Evolutionary conservation across 1,140 invertebrate species (phyloP).

Genomic region (Nebria ingens): DNA sequence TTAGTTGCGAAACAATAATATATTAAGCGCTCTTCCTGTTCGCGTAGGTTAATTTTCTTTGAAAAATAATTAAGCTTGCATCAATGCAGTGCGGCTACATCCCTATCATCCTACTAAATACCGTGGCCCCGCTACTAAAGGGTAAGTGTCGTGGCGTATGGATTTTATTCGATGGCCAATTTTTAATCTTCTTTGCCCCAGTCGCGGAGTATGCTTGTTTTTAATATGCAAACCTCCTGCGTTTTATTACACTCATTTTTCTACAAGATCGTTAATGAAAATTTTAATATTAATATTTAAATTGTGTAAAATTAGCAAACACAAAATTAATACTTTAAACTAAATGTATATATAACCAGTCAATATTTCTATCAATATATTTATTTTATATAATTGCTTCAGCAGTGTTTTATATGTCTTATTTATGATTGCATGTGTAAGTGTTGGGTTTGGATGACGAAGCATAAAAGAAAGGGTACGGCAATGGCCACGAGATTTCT

Average conservation of each 20-base stretch:
- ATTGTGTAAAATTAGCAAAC: background rate
- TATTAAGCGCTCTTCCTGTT: background rate
- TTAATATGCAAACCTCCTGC: background rate
- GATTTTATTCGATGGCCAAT: background rate
- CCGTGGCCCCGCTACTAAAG: background rate
- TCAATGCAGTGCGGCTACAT: too few species aligned
- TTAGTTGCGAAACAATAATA: conserved; percentile 7
- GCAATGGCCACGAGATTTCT: too few species aligned
- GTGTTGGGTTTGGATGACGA: too few species aligned
- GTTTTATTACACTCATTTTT: background rate
- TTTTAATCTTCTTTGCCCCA: background rate
- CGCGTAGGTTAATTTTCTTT: background rate
- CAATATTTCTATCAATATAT: too few species aligned
- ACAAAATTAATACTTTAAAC: too few species aligned
- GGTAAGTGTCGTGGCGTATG: background rate
- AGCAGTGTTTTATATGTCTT: too few species aligned
- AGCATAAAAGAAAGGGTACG: too few species aligned
- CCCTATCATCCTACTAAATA: too few species aligned
- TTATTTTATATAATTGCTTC: too few species aligned
- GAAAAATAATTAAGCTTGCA: conserved; percentile 3
- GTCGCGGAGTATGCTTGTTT: background rate
- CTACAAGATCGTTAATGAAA: conserved; percentile 3
- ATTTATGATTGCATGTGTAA: too few species aligned
- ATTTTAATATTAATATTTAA: background rate
- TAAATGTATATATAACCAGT: too few species aligned